Base-by-base conservation (phyloP, 2,797 vertebrate genomes). In the Esox masquinongy region DNA sequence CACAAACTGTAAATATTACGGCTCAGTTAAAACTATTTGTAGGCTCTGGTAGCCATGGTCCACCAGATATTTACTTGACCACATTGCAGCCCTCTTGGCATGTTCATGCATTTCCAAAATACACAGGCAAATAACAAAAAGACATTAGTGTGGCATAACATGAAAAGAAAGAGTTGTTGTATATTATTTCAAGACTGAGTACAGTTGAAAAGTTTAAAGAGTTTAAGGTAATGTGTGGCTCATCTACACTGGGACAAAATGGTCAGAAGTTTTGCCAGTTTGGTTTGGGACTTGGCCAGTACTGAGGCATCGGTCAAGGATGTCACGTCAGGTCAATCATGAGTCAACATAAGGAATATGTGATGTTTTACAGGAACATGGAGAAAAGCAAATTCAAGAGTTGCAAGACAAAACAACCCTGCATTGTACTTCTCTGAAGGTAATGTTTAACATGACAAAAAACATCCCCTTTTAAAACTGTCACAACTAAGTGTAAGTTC, bases 381-480 rank as follows among this genome's bases (percentile, higher is more conserved):
- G 90, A 89, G 82, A 74, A 82, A 22, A 70, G 82, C 86, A 71
- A 78, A 68, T 66, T 71, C 69, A 36, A 72, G 77, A 81, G 74
- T 80, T 34, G 77, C 83, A 39, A 50, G 49, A 47, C 63, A 68
- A 50, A 73, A 7, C 22, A 73, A 77, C 47, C 81, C 87, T 74
- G 77, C 76, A 69, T 80, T 81, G 15, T 79, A 82, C 70, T 74
- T 87, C 47, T 79, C 79, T 77, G 89, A 92, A 71, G 90, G 92
- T 93, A 89, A 77, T 2, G n/a, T 68, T 47, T 39, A 24, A 59
- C 56, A 59, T 59, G 2, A 9, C 56, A 59, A 59, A 59, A 59
- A 11, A 59, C 22, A 61, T 24, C 22, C 17, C 56, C 11, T 61
- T 56, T 22, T 24, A 61, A 11, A 24, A 61, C 14, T 61, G 56